Conservation (phyloP, 2,113 vertebrate species). For the Haliaeetus leucogaster region DNA sequence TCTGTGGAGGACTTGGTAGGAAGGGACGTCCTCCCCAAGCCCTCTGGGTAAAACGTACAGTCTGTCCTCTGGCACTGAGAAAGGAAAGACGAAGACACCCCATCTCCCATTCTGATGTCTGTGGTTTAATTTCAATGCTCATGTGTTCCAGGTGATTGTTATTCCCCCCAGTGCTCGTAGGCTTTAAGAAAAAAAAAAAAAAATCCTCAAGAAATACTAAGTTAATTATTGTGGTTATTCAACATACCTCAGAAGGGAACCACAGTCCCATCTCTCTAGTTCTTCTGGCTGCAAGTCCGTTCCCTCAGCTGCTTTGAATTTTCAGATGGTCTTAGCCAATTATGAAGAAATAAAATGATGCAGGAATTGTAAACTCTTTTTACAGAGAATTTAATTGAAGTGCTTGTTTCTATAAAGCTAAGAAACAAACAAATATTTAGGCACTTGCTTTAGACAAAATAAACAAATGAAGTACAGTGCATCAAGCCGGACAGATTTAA, state of each 20-base stretch:
- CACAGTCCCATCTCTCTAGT: background rate
- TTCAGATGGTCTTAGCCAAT: slow-evolving; percentile 17
- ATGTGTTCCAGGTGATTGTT: background rate
- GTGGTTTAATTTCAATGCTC: background rate
- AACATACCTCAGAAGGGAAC: background rate
- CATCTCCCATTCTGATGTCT: background rate
- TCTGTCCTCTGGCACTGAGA: background rate
- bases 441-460: slow-evolving; percentile 41
- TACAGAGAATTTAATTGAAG: slow-evolving; percentile 44
- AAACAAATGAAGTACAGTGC: slow-evolving; percentile 31
- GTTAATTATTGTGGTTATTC: background rate
- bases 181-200: background rate
- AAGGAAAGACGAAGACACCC: background rate
- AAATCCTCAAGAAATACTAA: background rate
- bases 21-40: background rate
- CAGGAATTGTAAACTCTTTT: slow-evolving; percentile 36
- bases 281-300: background rate
- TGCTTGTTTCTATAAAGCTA: slow-evolving; percentile 39
- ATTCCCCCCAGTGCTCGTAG: background rate
- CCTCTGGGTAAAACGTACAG: background rate
- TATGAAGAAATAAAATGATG: slow-evolving; percentile 55
- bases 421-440: slow-evolving; percentile 37
- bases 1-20: background rate
- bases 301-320: slow-evolving; percentile 25
- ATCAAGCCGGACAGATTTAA: slow-evolving; percentile 31